Percentiles rank a stretch among this genome's conserved stretches.
Evolutionary conservation across 1,140 invertebrate genomes (phyloP).

Genomic region (Drosophila sturtevanti): DNA sequence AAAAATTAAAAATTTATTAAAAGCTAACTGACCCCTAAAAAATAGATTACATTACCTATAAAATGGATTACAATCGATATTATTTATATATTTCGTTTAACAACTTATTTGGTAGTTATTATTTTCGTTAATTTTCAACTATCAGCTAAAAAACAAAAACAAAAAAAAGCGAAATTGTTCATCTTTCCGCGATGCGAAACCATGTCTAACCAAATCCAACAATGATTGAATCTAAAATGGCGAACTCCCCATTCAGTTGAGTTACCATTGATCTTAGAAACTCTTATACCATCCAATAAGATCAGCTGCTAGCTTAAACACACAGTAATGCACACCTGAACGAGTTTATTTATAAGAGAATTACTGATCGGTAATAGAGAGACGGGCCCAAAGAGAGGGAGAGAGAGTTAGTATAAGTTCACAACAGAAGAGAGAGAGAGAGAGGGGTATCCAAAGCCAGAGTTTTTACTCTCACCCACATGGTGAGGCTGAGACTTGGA

Average conservation of each 20-base stretch:
- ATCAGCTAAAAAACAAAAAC: no score
- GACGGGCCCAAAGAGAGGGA: conserved; percentile 15
- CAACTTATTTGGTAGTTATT: no score
- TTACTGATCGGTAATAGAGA: not conserved
- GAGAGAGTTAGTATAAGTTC: not conserved
- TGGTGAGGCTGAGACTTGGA: conserved; percentile 19
- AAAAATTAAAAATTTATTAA: no score
- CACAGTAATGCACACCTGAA: conserved; percentile 44
- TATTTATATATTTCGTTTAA: no score
- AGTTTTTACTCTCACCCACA: conserved; percentile 9
- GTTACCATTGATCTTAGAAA: conserved; percentile 37
- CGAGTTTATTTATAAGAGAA: conserved; percentile 31
- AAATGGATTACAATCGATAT: no score
- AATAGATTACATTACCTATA: no score
- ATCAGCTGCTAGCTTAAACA: conserved; percentile 37
- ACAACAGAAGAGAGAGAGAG: conserved; percentile 5
- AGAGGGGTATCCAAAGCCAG: no score
- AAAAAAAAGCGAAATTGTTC: not conserved
- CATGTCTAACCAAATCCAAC: conserved; percentile 27
- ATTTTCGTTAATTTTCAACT: no score
- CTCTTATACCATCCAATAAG: conserved; percentile 65
- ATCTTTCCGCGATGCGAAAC: not conserved
- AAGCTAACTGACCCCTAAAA: no score
- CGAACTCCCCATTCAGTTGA: conserved; percentile 51
- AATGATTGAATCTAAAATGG: conserved; percentile 65